Evolutionary conservation across 64 coral and sea anemone species (phyloP), one percentile per base, ranked within the genome.

Genomic region (Dendronephthya gigantea): DNA sequence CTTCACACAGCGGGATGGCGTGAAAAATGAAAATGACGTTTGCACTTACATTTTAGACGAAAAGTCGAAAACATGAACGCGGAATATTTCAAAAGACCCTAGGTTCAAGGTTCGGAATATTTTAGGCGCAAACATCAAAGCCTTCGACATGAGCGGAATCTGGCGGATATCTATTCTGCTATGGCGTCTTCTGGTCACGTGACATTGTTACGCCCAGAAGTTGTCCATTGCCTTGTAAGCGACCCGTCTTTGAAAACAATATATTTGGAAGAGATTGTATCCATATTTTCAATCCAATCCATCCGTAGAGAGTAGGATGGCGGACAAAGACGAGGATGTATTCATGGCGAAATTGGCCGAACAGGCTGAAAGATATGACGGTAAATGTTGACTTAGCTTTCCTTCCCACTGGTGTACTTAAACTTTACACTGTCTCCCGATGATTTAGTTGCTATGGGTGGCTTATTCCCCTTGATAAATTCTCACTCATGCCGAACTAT

Each of bases 291-390:
- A 79, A 79, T 79, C 72, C 32, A 79, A 34, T 34, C 29, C 36
- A 39, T 36, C 36, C 72, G 72, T 19, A 79, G 72, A 39, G 30
- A 36, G 30, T 12, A 12, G 3, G 17, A 79, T 79, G 72, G 30
- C 72, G 30, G 72, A 79, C n/a, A 98, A 82, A 85, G 95, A 98
- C 39, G 68, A 92, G 9, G 49, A 85, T 45, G 87, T 93, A 62
- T 92, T 87, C 84, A 68, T 88, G 72, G 95, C 95, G 14, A 98
- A 93, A 40, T 72, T 98, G 86, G 92, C 95, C 33, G 95, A 98
- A 56, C 95, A 98, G 65, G 92, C 95, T 66, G 95, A 98, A 66
- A 89, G 95, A 86, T 98, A 92, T 88, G 90, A 98, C 70, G 92
- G 92, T 92, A 90, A 93, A 84, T 79, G 72, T 79, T 79, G 25